These are phyloP conservation scores for Alectoris magna DNA, from an alignment of 2,797 vertebrate species.

Conservation along the genomic window DNA sequence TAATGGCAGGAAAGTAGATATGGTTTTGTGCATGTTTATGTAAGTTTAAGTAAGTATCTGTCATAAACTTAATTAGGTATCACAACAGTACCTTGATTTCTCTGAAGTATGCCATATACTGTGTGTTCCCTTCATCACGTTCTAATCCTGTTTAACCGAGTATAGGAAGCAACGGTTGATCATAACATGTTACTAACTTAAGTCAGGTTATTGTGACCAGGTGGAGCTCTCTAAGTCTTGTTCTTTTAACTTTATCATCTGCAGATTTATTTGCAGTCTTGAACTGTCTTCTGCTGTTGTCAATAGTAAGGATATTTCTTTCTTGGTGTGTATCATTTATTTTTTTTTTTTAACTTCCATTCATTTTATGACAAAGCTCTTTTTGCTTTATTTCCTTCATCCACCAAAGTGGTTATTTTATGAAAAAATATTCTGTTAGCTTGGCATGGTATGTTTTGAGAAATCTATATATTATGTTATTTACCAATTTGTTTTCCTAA, in stretches of 20 bases:
- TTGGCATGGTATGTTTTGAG: background rate
- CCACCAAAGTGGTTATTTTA: background rate
- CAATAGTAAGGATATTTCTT: background rate
- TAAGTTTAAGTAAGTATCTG: background rate
- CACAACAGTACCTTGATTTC: background rate
- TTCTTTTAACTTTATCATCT: background rate
- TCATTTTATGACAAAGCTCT: background rate
- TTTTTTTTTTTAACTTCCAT: background rate
- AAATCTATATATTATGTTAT: background rate
- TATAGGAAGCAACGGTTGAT: background rate
- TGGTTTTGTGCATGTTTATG: background rate
- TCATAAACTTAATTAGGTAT: background rate
- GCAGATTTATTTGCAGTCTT: background rate
- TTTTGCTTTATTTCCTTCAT: background rate
- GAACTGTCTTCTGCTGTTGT: background rate
- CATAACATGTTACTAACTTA: background rate
- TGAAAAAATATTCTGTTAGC: background rate
- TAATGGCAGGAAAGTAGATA: background rate
- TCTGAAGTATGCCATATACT: background rate
- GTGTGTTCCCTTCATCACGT: background rate
- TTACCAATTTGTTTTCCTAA: background rate
- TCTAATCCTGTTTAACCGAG: no score
- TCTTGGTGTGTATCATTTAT: background rate
- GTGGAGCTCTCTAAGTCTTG: background rate
- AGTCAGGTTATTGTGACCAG: background rate